Conservation (phyloP, 2,113 vertebrate genomes). For the Bothrops jararaca region DNA sequence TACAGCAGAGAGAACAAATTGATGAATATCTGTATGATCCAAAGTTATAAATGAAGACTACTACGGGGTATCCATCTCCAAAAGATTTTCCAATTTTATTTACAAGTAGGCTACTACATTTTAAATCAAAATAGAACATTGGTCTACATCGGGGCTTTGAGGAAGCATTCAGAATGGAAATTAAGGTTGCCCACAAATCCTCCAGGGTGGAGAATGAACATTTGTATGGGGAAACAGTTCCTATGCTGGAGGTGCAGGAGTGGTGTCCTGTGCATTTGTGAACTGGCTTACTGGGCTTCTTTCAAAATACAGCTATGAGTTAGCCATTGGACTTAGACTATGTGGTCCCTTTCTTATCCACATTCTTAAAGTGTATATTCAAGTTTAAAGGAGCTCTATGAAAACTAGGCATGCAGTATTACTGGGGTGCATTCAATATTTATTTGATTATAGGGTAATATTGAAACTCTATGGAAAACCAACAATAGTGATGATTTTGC, state of each 20-base stretch:
- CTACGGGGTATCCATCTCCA: not conserved
- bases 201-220: not conserved
- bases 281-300: not conserved
- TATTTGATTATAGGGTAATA: not conserved
- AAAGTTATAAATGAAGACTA: not conserved
- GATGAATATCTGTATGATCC: not conserved
- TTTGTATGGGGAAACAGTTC: not conserved
- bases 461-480: not conserved
- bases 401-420: not conserved
- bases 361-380: not conserved
- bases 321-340: not conserved
- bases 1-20: not conserved
- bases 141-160: not conserved
- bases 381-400: not conserved
- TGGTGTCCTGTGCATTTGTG: not conserved
- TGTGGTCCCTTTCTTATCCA: not conserved
- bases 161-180: not conserved
- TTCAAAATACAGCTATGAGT: too few species aligned
- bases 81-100: not conserved
- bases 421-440: not conserved
- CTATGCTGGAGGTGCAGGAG: not conserved
- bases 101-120: not conserved
- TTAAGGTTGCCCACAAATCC: not conserved
- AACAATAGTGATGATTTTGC: not conserved
- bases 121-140: not conserved